phyloP scores from a whole-genome alignment of 2,888 invertebrate genomes.

The Rhagonycha lutea region DNA sequence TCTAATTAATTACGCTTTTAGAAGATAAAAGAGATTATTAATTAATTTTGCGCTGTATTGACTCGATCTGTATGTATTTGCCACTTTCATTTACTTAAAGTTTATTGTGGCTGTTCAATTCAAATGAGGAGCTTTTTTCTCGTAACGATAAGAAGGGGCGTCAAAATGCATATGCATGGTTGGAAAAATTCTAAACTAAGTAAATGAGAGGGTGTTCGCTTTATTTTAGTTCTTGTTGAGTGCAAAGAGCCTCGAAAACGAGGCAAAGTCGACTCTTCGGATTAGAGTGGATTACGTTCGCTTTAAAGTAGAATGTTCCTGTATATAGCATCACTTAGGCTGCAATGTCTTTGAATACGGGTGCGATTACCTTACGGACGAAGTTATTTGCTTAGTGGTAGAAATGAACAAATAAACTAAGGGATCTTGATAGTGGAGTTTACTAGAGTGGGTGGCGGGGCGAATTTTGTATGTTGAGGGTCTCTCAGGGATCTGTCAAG shows the following conservation, averaged over 20 bases:
- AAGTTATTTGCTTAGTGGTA: slow-evolving; percentile 15
- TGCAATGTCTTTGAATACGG: not conserved
- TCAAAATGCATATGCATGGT: not conserved
- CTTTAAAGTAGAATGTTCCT: slow-evolving; percentile 20
- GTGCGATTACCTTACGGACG: not conserved
- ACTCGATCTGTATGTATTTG: not conserved
- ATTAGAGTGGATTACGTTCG: slow-evolving; percentile 22
- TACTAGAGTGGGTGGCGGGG: slow-evolving; percentile 20
- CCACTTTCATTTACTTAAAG: not conserved
- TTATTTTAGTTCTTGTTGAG: slow-evolving; percentile 6
- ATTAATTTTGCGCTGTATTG: not conserved
- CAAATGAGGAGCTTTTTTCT: not conserved
- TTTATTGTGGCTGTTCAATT: not conserved
- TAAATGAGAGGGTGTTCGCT: not conserved
- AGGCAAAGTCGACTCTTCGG: slow-evolving; percentile 12
- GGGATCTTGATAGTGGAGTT: slow-evolving; percentile 16
- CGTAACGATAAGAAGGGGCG: not conserved
- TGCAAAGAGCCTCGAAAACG: slow-evolving; percentile 19
- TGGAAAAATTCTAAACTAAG: not conserved
- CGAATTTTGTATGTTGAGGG: slow-evolving; percentile 11
- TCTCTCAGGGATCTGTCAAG: slow-evolving; percentile 35
- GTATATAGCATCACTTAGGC: slow-evolving; percentile 7
- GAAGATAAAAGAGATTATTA: not conserved
- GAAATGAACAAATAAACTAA: slow-evolving; percentile 27
- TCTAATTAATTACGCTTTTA: not conserved